A percentile compares a stretch with the other conserved stretches of the same genome.
Evolutionary conservation across 2,797 vertebrate species (phyloP).

Genomic region (Peromyscus attwateri): DNA sequence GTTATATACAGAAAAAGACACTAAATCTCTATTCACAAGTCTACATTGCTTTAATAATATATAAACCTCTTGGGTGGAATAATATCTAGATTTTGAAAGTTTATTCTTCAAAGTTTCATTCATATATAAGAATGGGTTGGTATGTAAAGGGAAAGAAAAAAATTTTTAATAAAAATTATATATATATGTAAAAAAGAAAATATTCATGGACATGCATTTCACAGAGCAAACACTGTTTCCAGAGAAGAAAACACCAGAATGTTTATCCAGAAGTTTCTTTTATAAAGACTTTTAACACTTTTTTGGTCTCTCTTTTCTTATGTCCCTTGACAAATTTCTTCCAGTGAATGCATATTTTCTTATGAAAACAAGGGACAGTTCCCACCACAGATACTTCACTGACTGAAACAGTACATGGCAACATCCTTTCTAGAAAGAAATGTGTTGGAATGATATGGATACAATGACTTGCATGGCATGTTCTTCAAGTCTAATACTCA

Average conservation of each 20-base stretch:
- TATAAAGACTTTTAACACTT: not conserved
- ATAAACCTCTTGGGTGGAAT: not conserved
- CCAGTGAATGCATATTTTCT: not conserved
- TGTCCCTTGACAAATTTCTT: not conserved
- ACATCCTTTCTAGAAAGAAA: not conserved
- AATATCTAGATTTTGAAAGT: not conserved
- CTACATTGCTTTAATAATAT: not conserved
- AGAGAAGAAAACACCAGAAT: not conserved
- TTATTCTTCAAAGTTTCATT: not conserved
- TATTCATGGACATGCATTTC: not conserved
- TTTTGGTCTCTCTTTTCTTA: not conserved
- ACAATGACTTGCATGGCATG: rapidly evolving
- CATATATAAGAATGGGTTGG: not conserved
- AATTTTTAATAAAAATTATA: no score
- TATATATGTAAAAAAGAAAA: not conserved
- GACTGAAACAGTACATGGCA: not conserved
- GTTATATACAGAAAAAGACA: not conserved
- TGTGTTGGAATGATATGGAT: not conserved
- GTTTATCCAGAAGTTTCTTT: not conserved
- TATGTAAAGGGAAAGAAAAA: no score
- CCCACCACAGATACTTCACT: not conserved
- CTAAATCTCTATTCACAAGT: not conserved
- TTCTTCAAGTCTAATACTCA: not conserved
- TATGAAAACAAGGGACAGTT: not conserved
- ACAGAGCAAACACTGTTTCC: not conserved